Evolutionary conservation across 64 coral and sea anemone species (phyloP), one percentile per base, ranked within the genome.

Genomic region (Pocillopora verrucosa): DNA sequence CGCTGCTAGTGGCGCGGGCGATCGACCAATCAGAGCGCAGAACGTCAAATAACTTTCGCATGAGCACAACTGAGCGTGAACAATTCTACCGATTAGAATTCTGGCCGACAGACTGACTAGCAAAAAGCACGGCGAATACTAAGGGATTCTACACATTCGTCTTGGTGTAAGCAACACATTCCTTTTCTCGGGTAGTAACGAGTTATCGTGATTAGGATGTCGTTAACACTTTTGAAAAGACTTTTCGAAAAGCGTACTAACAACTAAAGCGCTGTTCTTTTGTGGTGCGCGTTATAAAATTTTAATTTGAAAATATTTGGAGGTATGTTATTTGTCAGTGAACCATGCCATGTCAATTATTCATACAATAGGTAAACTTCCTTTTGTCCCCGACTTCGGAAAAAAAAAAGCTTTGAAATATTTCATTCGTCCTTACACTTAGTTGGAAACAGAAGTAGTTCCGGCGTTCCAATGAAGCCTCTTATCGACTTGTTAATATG

Each of bases 281-380:
- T 85, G 82, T 85, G 65, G 11, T 56, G 19, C 63, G 82, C 36
- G 65, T 68, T 72, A 85, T 85, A 37, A 85, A 85, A 85, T 85
- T 85, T 93, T 89, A 89, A 93, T 93, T 89, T 82, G 70, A 60
- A 89, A 89, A 89, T 88, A 89, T 89, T 88, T 80, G 73, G 83
- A 89, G 67, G 92, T 89, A 89, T 93, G 83, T 93, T 93, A 93
- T 86, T 93, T 75, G 78, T 64, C 87, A 68, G 37, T 77, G 37
- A 89, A 57, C 92, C 92, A 93, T 93, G 92, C 87, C 72, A 37
- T 89, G 92, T 93, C 92, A 93, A 93, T 93, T 93, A 93, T 93
- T 93, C 87, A 93, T 93, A 93, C 92, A 93, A 88, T 57, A 85
- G 88, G 73, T 68, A 34, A 93, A 89, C 61, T 89, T 34, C 45